Conservation (phyloP, 1,140 invertebrate species). For the Drosophila pachea region DNA sequence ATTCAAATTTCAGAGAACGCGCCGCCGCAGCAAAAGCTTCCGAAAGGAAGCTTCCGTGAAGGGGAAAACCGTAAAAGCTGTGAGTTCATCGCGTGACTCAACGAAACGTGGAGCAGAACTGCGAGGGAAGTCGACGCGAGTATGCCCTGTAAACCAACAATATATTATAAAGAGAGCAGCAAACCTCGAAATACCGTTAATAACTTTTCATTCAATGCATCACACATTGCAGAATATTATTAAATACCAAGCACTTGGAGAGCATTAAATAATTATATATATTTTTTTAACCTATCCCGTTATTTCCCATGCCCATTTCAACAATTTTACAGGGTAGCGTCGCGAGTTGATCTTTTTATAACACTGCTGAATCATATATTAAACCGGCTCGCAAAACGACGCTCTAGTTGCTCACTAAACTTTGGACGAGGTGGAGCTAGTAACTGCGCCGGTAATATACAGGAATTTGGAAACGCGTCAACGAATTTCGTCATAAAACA, state of each 20-base stretch:
- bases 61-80: slow-evolving; percentile 26
- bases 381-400: slow-evolving; percentile 35
- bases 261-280: too few relatives aligned
- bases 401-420: slow-evolving; percentile 52
- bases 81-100: slow-evolving; percentile 39
- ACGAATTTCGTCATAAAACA: slow-evolving; percentile 9
- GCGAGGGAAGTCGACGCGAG: neutral
- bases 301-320: neutral
- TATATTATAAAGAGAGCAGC: neutral
- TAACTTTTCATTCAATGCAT: too few relatives aligned
- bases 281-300: too few relatives aligned
- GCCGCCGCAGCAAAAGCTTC: slow-evolving; percentile 27
- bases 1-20: slow-evolving; percentile 14
- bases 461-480: slow-evolving; percentile 29
- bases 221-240: too few relatives aligned
- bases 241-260: too few relatives aligned
- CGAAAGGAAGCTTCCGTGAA: slow-evolving; percentile 20
- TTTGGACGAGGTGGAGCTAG: slow-evolving; percentile 50
- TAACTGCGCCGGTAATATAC: slow-evolving; percentile 29
- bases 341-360: slow-evolving; percentile 7
- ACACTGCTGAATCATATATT: slow-evolving; percentile 38
- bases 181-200: too few relatives aligned
- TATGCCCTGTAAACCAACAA: slow-evolving; percentile 9
- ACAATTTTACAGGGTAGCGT: slow-evolving; percentile 13
- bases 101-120: neutral